Percentiles rank a stretch among this genome's conserved stretches.
Conservation (phyloP, 2,797 vertebrate species). For the Danio kyathit region DNA sequence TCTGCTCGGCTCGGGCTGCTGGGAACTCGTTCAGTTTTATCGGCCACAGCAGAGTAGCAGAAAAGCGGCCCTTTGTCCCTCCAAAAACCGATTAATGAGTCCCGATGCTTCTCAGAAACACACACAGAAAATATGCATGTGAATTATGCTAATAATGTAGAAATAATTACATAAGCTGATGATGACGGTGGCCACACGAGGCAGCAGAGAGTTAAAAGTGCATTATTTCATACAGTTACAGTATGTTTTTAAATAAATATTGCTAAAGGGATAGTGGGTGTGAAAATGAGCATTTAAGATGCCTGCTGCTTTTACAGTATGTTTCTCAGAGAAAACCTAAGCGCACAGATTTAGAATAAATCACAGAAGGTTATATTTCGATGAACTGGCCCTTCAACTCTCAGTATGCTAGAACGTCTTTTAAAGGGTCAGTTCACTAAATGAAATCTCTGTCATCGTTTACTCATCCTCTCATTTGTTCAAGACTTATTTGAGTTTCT, state of each 20-base stretch:
- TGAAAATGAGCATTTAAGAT: neutral
- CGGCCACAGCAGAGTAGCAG: conserved; percentile 25
- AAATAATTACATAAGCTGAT: conserved; percentile 20
- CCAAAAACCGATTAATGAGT: conserved; percentile 54
- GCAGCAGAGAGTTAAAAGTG: conserved; percentile 51
- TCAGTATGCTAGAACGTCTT: no score
- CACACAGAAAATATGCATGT: conserved; percentile 28
- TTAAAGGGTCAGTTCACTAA: no score
- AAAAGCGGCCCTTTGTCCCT: conserved; percentile 21
- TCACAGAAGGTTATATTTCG: neutral
- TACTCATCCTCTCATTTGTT: no score
- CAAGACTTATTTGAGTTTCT: no score
- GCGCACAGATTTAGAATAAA: neutral
- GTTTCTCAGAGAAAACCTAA: neutral
- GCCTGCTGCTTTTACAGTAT: neutral
- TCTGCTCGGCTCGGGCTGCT: conserved; percentile 26
- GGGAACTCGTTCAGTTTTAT: conserved; percentile 36
- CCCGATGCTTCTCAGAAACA: conserved; percentile 35
- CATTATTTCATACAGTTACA: no score
- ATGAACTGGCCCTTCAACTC: neutral
- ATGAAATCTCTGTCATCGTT: no score
- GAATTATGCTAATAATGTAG: conserved; percentile 53
- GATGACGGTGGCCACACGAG: conserved; percentile 40
- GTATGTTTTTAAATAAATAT: no score
- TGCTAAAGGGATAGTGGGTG: no score